Percentiles rank a stretch among this genome's conserved stretches.
phyloP scores from a whole-genome alignment of 2,113 vertebrate species.

The Hippocampus guttulatus region DNA sequence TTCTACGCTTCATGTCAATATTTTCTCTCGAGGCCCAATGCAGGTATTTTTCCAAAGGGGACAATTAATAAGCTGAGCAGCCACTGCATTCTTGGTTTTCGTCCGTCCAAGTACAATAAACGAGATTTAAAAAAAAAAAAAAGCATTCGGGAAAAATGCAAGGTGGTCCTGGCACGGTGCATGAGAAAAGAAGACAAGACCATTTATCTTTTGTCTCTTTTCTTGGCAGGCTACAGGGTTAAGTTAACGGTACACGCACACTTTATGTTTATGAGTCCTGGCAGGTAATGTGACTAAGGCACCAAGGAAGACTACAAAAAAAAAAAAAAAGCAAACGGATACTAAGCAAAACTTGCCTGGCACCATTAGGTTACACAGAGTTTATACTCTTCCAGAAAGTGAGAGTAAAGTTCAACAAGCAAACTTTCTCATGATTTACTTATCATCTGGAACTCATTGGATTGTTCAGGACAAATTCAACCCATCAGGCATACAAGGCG shows the following conservation, averaged over 20 bases:
- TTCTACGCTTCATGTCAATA: too few species aligned
- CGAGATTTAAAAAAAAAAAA: constrained; percentile 40
- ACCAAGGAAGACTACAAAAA: constrained; percentile 4
- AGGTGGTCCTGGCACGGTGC: constrained; percentile 27
- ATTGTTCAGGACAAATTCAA: constrained; percentile 29
- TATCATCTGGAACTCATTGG: neutral
- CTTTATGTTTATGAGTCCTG: constrained; percentile 6
- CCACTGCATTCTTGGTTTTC: constrained; percentile 39
- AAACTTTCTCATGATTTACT: neutral
- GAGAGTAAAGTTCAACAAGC: neutral
- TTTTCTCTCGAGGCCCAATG: neutral
- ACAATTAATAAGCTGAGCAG: constrained; percentile 7
- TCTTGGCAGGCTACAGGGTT: neutral
- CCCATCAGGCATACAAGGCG: constrained; percentile 43
- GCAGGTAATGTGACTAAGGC: constrained; percentile 5
- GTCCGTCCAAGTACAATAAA: constrained; percentile 43
- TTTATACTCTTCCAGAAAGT: neutral
- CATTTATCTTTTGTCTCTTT: constrained; percentile 27
- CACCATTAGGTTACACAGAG: neutral
- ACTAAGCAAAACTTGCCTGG: too few species aligned
- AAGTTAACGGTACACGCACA: neutral
- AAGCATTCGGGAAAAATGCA: constrained; percentile 55
- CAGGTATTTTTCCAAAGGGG: neutral
- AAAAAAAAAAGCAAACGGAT: neutral
- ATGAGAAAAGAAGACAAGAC: constrained; percentile 9